Conservation (phyloP, 2,797 vertebrate species). For the Silurus aristotelis region DNA sequence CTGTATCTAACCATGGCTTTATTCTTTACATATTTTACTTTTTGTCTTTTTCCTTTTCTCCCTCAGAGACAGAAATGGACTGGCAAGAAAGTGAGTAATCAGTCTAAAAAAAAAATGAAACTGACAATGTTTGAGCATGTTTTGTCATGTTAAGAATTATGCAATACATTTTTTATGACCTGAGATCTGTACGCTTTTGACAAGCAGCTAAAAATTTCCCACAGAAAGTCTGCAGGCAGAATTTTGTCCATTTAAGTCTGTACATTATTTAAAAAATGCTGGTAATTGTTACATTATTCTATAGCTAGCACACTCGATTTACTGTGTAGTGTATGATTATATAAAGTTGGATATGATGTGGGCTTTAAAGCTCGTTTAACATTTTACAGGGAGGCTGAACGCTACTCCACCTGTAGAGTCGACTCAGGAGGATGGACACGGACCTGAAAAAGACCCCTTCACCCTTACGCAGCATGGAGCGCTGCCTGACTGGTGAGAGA, state of each 20-base stretch:
- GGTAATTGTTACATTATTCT: neutral
- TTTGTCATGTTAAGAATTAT: conserved; percentile 26
- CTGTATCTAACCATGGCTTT: too few relatives aligned
- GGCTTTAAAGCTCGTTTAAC: neutral
- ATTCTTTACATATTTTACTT: neutral
- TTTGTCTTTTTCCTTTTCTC: conserved; percentile 4
- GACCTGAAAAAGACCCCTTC: conserved; percentile 67
- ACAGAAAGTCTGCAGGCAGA: neutral
- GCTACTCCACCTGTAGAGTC: conserved; percentile 31
- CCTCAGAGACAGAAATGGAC: conserved; percentile 51
- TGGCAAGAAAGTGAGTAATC: conserved; percentile 56
- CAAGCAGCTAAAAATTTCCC: conserved; percentile 2
- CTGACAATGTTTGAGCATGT: neutral
- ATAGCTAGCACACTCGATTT: neutral
- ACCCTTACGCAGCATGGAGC: conserved; percentile 73
- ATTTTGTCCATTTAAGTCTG: neutral
- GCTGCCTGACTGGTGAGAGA: conserved; percentile 77
- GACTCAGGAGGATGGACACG: conserved; percentile 52
- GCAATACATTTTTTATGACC: conserved; percentile 1
- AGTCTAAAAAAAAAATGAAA: neutral
- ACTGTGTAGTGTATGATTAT: neutral
- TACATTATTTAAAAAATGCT: neutral
- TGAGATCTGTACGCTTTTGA: neutral
- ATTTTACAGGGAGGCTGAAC: conserved; percentile 59
- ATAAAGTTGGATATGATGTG: neutral